Percentiles rank a stretch among this genome's conserved stretches.
These are phyloP conservation scores for Thalassoma bifasciatum DNA, from an alignment of 2,113 vertebrate genomes.

Conservation along the genomic window DNA sequence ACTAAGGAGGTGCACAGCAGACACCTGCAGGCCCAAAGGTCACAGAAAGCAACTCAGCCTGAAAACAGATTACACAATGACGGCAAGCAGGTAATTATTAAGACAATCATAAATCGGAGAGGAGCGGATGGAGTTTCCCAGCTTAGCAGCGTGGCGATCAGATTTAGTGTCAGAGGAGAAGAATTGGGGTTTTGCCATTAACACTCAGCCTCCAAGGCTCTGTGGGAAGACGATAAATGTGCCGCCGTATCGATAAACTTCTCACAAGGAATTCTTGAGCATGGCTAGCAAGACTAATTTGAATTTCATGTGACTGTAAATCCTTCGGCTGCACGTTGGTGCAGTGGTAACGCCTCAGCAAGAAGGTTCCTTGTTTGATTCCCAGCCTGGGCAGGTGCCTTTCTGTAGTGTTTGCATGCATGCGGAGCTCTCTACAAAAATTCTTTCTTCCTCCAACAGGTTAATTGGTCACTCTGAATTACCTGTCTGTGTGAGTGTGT, in stretches of 20 bases:
- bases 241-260: conserved; percentile 4
- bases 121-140: conserved; percentile 62
- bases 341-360: no score
- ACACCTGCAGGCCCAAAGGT: conserved; percentile 74
- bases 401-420: no score
- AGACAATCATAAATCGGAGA: conserved; percentile 77
- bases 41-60: conserved; percentile 69
- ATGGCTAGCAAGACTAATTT: conserved; percentile 7
- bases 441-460: no score
- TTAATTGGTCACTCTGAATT: no score
- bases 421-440: no score
- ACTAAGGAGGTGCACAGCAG: conserved; percentile 66
- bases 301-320: conserved; percentile 13
- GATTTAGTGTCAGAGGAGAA: conserved; percentile 58
- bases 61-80: conserved; percentile 78
- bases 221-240: conserved; percentile 42
- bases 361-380: no score
- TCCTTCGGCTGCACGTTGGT: no score
- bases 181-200: conserved; percentile 61
- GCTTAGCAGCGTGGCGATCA: conserved; percentile 35
- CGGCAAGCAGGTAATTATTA: conserved; percentile 77
- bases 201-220: conserved; percentile 27
- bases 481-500: no score
- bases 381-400: no score
- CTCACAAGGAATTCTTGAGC: conserved; percentile 7